These are phyloP conservation scores for Rhinella marina DNA, from an alignment of 2,797 vertebrate genomes.

Conservation along the genomic window DNA sequence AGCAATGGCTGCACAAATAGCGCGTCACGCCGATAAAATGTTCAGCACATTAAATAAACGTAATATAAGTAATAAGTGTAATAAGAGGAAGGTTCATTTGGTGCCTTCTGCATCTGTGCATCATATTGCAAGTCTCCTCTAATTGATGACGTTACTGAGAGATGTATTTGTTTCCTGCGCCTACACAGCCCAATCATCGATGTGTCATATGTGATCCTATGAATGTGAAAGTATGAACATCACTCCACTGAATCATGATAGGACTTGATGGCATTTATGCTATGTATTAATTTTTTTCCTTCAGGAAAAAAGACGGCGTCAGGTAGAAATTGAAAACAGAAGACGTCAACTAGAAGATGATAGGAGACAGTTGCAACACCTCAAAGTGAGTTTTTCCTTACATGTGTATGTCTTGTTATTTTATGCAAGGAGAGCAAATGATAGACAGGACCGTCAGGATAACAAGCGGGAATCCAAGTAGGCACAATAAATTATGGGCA, in stretches of 20 bases:
- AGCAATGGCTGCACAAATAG: no score
- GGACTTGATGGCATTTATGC: background rate
- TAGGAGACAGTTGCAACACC: constrained; percentile 85
- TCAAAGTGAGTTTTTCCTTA: constrained; percentile 79
- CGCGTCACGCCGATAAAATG: no score
- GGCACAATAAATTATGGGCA: no score
- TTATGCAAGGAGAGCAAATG: no score
- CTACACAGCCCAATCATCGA: background rate
- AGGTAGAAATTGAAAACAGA: constrained; percentile 88
- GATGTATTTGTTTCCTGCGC: background rate
- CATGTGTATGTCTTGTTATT: no score
- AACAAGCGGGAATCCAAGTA: no score
- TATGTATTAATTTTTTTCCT: background rate
- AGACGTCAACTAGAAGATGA: constrained; percentile 89
- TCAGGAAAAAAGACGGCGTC: constrained; percentile 89
- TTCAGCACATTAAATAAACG: no score
- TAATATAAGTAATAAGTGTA: no score
- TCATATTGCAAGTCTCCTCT: background rate
- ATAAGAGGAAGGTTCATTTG: no score
- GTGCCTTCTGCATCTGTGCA: no score
- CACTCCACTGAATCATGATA: background rate
- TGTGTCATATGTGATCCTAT: no score
- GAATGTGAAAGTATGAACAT: background rate
- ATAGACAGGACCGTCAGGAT: no score
- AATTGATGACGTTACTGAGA: background rate